These are phyloP conservation scores for Fratercula arctica DNA, from an alignment of 2,797 vertebrate genomes.

Conservation along the genomic window DNA sequence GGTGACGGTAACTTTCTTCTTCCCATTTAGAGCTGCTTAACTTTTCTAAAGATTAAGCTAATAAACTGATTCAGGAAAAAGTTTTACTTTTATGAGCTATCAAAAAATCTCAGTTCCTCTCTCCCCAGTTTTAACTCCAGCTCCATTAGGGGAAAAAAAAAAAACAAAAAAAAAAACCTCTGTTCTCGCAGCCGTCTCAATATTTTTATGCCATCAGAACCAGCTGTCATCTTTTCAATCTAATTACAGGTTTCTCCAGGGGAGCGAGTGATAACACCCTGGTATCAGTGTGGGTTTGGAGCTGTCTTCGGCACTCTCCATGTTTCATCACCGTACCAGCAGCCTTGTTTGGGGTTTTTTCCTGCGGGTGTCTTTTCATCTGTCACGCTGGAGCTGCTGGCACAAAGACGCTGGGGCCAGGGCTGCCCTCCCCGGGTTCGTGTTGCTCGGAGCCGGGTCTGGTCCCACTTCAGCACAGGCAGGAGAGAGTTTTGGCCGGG, in stretches of 20 bases:
- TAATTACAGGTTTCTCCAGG: slow-evolving; percentile 48
- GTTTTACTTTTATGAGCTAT: background rate
- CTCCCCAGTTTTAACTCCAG: background rate
- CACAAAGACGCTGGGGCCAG: background rate
- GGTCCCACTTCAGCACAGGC: fast-evolving
- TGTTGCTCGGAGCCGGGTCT: fast-evolving
- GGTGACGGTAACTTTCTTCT: fast-evolving
- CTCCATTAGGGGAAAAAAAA: background rate
- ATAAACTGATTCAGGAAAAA: background rate
- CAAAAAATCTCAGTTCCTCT: background rate
- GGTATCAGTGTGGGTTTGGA: background rate
- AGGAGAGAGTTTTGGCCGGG: background rate
- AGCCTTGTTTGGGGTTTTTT: background rate
- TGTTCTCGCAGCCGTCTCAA: background rate
- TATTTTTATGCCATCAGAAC: slow-evolving; percentile 47
- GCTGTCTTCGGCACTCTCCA: background rate
- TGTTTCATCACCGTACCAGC: background rate
- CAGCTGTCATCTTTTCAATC: slow-evolving; percentile 37
- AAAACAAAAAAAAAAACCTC: background rate
- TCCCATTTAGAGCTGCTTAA: background rate
- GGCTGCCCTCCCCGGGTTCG: background rate
- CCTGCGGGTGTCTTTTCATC: background rate
- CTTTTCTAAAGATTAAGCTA: background rate
- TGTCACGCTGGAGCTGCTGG: background rate
- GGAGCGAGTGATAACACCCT: background rate